Percentiles rank a stretch among this genome's conserved stretches.
These are phyloP conservation scores for Cremastinae sp. DNA, from an alignment of 2,888 invertebrate genomes.

Conservation along the genomic window DNA sequence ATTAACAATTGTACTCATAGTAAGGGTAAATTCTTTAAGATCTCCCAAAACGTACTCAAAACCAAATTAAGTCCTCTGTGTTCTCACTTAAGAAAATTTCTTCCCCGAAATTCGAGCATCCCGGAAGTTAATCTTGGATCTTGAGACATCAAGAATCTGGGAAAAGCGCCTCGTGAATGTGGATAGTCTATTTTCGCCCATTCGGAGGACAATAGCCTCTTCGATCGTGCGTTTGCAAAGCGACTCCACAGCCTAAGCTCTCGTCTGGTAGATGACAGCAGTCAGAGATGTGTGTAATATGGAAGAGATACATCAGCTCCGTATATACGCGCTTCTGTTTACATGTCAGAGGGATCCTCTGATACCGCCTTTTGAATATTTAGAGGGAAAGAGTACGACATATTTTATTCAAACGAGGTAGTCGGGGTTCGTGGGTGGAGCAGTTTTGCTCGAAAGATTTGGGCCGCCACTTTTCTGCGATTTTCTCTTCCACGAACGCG, in stretches of 20 bases:
- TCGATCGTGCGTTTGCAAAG: not conserved
- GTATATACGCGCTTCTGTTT: conserved; percentile 21
- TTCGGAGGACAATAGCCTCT: conserved; percentile 21
- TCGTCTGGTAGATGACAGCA: no score
- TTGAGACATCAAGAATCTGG: not conserved
- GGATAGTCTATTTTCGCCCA: conserved; percentile 24
- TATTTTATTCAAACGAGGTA: conserved; percentile 72
- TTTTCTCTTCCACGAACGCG: no score
- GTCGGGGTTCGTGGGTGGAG: no score
- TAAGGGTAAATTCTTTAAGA: no score
- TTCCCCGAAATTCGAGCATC: not conserved
- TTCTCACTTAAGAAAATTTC: no score
- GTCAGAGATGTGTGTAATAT: no score
- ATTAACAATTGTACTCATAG: no score
- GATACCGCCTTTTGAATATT: conserved; percentile 72
- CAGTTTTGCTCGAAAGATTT: no score
- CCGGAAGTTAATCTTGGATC: not conserved
- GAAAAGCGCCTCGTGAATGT: not conserved
- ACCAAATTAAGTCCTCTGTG: no score
- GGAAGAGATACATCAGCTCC: not conserved
- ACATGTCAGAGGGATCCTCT: conserved; percentile 49
- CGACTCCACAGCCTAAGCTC: no score
- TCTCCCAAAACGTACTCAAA: no score
- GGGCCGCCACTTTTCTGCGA: not conserved
- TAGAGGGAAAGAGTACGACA: conserved; percentile 69